Base-by-base conservation (phyloP, 2,797 vertebrate species). In the Chrysocyon brachyurus region DNA sequence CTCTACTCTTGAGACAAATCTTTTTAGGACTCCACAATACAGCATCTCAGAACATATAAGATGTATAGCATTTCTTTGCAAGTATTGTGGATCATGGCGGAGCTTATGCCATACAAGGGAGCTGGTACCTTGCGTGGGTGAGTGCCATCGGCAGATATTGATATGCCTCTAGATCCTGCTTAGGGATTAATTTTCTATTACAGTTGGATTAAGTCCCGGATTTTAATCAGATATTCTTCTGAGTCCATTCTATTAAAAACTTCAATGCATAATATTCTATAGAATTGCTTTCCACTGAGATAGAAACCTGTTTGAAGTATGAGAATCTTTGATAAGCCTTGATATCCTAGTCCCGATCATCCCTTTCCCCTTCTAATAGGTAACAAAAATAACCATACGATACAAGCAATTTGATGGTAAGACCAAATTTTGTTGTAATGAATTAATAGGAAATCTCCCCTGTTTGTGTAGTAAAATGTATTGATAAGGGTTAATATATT, bases 161-260 rank as follows among this genome's bases (percentile, higher is more conserved):
- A 21, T 52, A 7, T 16, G 22, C 56, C 49, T 82, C 36, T 36
- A 63, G 73, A 46, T 54, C 46, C 33, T 59, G 28, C 46, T 64
- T 61, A 57, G 19, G 3, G 66, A 87, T 59, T 52, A 26, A 8
- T 40, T 78, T 31, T 87, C 57, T 87, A 33, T 90, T 70, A 26
- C 17, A 56, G 72, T 54, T 89, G 19, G 36, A 33, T 88, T 91
- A 24, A 87, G 90, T 84, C 10, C 24, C 63, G 49, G 3, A 46
- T 92, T 93, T 94, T 85, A 40, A 92, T 54, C 16, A 78, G 91
- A 61, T 86, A 40, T 89, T 81, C 31, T 61, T 90, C 86, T 33
- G 72, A 91, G 28, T 56, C 12, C 12, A 10, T n/a, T 78, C 91
- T 89, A n/a, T 77, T 36, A 72, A 66, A 89, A 61, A 90, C 33